phyloP scores from a whole-genome alignment of 2,113 vertebrate genomes.

The Cyprinodon tularosa region DNA sequence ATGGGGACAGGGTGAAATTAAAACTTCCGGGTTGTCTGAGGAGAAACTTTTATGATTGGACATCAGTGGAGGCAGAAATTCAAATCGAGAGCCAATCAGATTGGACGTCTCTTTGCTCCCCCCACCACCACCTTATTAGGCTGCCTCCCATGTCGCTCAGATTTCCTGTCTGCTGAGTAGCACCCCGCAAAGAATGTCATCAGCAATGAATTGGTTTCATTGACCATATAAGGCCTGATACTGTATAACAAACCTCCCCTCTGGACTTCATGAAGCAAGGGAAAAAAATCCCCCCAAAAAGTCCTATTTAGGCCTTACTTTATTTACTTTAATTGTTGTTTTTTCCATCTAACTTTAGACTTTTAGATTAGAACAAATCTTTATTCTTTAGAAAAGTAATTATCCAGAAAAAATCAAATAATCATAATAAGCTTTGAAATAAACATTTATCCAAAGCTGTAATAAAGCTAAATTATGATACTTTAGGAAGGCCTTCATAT shows the following conservation, averaged over 20 bases:
- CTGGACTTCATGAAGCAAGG: constrained; percentile 9
- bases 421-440: not conserved
- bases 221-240: constrained; percentile 81
- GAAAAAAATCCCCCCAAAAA: constrained; percentile 1
- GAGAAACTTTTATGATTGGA: constrained; percentile 69
- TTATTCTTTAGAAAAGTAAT: not conserved
- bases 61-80: constrained; percentile 69
- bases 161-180: constrained; percentile 67
- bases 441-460: not conserved
- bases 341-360: not conserved
- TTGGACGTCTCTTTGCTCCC: constrained; percentile 49
- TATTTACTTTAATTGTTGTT: not conserved
- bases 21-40: constrained; percentile 52
- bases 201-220: constrained; percentile 71
- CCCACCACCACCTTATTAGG: constrained; percentile 68
- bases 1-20: constrained; percentile 54
- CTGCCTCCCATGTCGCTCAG: constrained; percentile 69
- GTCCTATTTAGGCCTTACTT: constrained; percentile 46
- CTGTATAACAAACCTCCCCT: constrained; percentile 50
- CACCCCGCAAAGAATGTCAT: constrained; percentile 64
- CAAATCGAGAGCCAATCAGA: constrained; percentile 74
- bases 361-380: not conserved
- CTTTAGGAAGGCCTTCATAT: not conserved
- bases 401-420: not conserved
- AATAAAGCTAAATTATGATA: not conserved